A percentile compares a stretch with the other conserved stretches of the same genome.
These are phyloP conservation scores for Ibidorhyncha struthersii DNA, from an alignment of 2,113 vertebrate species.

Conservation along the genomic window DNA sequence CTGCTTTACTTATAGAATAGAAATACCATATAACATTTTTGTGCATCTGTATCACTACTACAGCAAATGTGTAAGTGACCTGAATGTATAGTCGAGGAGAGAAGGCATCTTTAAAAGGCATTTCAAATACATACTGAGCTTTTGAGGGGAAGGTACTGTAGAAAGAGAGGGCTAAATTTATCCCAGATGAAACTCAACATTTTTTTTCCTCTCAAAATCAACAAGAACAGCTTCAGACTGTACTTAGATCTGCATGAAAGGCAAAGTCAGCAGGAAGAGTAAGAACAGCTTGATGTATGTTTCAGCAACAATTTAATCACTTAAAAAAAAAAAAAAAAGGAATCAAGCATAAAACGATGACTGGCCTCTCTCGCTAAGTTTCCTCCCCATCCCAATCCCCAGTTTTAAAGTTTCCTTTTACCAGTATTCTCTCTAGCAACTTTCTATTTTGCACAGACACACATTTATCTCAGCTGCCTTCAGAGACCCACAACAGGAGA, in stretches of 20 bases:
- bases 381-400: background rate
- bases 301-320: background rate
- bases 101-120: background rate
- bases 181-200: background rate
- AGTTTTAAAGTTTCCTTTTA: background rate
- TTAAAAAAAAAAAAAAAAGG: background rate
- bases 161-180: background rate
- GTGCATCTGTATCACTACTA: background rate
- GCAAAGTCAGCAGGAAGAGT: background rate
- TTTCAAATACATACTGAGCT: background rate
- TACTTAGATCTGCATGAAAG: background rate
- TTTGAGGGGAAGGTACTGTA: background rate
- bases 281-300: background rate
- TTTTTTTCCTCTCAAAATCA: background rate
- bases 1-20: background rate
- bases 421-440: background rate
- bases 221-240: background rate
- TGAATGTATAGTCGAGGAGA: background rate
- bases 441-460: background rate
- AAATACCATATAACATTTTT: background rate
- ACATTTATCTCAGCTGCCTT: background rate
- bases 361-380: background rate
- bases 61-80: background rate
- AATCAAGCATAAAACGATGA: background rate
- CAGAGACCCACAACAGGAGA: background rate